Percentiles rank a stretch among this genome's conserved stretches.
Evolutionary conservation across 2,113 vertebrate genomes (phyloP).

Genomic region (Cyphomyrus discorhynchus): DNA sequence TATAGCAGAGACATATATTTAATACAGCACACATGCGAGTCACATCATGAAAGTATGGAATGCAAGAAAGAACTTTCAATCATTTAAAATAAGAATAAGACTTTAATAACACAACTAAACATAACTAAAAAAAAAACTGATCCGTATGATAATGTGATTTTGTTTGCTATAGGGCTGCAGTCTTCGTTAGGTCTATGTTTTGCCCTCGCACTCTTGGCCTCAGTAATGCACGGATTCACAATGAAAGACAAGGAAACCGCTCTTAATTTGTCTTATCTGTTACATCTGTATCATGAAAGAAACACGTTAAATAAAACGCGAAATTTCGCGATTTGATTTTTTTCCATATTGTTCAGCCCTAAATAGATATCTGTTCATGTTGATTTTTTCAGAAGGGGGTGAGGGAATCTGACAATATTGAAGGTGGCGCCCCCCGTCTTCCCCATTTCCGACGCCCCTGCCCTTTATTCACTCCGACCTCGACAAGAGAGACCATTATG

Average conservation of each 20-base stretch:
- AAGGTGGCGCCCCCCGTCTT: no score
- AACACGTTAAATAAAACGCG: not conserved
- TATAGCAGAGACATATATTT: no score
- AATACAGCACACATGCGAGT: not conserved
- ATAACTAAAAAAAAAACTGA: no score
- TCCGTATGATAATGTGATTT: not conserved
- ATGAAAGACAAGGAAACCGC: not conserved
- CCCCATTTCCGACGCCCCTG: not conserved
- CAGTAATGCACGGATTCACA: not conserved
- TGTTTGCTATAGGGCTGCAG: not conserved
- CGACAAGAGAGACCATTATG: not conserved
- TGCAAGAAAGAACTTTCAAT: not conserved
- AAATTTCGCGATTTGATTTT: not conserved
- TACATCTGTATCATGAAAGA: not conserved
- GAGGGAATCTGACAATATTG: not conserved
- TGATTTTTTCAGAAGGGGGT: no score
- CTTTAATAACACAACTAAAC: not conserved
- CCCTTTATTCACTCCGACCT: not conserved
- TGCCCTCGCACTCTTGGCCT: not conserved
- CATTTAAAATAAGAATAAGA: not conserved
- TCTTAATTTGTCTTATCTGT: not conserved
- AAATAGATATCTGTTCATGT: not conserved
- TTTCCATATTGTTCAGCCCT: not conserved
- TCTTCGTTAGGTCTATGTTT: no score
- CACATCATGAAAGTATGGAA: not conserved